phyloP scores from a whole-genome alignment of 1,140 invertebrate species.

The Dermatophagoides farinae region DNA sequence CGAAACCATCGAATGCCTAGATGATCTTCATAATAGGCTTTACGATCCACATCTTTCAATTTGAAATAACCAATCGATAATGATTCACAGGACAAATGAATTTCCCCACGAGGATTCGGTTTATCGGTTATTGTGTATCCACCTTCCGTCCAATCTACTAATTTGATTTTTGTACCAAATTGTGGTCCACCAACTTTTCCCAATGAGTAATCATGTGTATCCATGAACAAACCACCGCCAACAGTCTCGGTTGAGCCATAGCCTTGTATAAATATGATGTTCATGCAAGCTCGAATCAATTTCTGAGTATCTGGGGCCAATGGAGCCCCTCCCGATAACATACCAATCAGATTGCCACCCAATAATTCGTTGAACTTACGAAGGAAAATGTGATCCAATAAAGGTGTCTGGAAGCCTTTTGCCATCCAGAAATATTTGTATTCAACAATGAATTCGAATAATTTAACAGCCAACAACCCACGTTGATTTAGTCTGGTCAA shows the following conservation, averaged over 20 bases:
- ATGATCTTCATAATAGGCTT: slow-evolving; percentile 60
- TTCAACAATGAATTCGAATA: slow-evolving; percentile 75
- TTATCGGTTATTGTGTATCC: slow-evolving; percentile 68
- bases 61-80: slow-evolving; percentile 87
- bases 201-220: slow-evolving; percentile 32
- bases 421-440: slow-evolving; percentile 54
- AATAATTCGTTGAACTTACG: slow-evolving; percentile 51
- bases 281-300: slow-evolving; percentile 80
- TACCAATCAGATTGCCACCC: slow-evolving; percentile 62
- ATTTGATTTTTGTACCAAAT: slow-evolving; percentile 54
- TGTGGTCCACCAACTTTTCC: slow-evolving; percentile 63
- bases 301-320: slow-evolving; percentile 80
- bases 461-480: slow-evolving; percentile 46
- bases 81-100: slow-evolving; percentile 71
- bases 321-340: slow-evolving; percentile 88
- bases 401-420: slow-evolving; percentile 18
- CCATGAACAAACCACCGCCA: slow-evolving; percentile 74
- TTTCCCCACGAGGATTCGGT: slow-evolving; percentile 74
- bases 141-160: slow-evolving; percentile 16
- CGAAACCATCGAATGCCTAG: slow-evolving; percentile 71
- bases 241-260: slow-evolving; percentile 93
- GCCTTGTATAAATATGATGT: slow-evolving; percentile 70
- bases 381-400: slow-evolving; percentile 35
- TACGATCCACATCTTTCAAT: slow-evolving; percentile 60
- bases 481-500: slow-evolving; percentile 62